Base-by-base conservation (phyloP, 2,888 invertebrate species). In the Steinernema carpocapsae region DNA sequence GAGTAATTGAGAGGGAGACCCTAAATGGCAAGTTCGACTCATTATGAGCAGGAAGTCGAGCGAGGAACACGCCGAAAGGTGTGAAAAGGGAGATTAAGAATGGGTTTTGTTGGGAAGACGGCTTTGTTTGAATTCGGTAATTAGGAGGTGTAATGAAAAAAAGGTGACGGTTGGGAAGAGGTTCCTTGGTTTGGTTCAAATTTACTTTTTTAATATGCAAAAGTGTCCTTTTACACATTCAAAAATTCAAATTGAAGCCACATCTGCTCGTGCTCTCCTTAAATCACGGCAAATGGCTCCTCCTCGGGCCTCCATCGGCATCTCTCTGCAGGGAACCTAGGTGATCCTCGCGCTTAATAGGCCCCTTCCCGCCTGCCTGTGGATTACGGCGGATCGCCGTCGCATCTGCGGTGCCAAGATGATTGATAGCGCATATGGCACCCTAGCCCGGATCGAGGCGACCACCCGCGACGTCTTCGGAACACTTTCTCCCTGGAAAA, bases 351-450 rank as follows among this genome's bases (percentile, higher is more conserved):
- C 24, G 37, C 4, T 37, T 37, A 37, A 37, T 37, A 37, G 37
- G 37, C 37, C 37, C 37, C 37, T 37, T 12, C 22, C 26, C 24
- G 29, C 29, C 32, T 64, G 29, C 24, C 29, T 64, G 64, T 26
- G 32, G 64, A 64, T 64, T 64, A 64, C 32, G 64, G 64, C 64
- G 64, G 14, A 22, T 12, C 64, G 64, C 64, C 32, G 32, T 26
- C 64, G 32, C 64, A 64, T 64, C 64, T 64, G 64, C 32, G 26
- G 64, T 64, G 64, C 64, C 64, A 64, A 29, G 10, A 37, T 64
- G 64, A 64, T 64, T 64, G 64, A 64, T 64, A 17, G 64, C 26
- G 64, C 64, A 64, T 64, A 64, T 64, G 56, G 26, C 56, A 56
- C 56, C n/a, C 17, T 26, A 6, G 26, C 56, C 56, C 26, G 64